Percentiles rank a stretch among this genome's conserved stretches.
phyloP scores from a whole-genome alignment of 2,113 vertebrate genomes.

The Atherinomorus stipes region DNA sequence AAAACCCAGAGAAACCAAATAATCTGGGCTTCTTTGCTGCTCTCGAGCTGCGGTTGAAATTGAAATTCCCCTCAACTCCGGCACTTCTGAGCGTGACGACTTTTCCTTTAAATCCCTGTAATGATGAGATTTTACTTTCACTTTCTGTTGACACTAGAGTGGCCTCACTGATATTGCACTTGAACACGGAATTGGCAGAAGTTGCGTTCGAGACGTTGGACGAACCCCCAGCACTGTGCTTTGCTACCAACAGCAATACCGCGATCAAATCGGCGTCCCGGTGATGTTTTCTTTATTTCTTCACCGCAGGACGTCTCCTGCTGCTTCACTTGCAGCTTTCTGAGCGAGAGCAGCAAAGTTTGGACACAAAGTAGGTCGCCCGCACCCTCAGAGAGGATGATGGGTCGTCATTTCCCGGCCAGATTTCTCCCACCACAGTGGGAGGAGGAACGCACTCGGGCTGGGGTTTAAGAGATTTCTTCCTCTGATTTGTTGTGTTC shows the following conservation, averaged over 20 bases:
- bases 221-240: background rate
- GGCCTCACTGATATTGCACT: slow-evolving; percentile 30
- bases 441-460: background rate
- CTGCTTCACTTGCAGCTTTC: slow-evolving; percentile 28
- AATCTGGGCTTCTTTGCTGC: slow-evolving; percentile 15
- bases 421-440: slow-evolving; percentile 5
- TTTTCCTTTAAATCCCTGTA: slow-evolving; percentile 27
- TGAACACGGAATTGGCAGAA: slow-evolving; percentile 29
- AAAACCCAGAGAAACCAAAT: slow-evolving; percentile 39
- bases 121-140: slow-evolving; percentile 46
- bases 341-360: slow-evolving; percentile 28
- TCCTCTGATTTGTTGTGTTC: slow-evolving; percentile 39
- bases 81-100: background rate
- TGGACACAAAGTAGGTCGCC: slow-evolving; percentile 35
- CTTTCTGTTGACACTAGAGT: slow-evolving; percentile 7
- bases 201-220: slow-evolving; percentile 19
- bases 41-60: slow-evolving; percentile 16
- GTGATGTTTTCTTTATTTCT: background rate
- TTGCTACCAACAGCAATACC: slow-evolving; percentile 22
- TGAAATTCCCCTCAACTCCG: slow-evolving; percentile 9
- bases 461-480: slow-evolving; percentile 21
- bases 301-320: background rate
- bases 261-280: slow-evolving; percentile 34
- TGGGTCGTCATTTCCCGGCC: slow-evolving; percentile 21
- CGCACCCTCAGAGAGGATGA: slow-evolving; percentile 28